phyloP scores from a whole-genome alignment of 2,888 invertebrate genomes.

The Alentia gelatinosa region DNA sequence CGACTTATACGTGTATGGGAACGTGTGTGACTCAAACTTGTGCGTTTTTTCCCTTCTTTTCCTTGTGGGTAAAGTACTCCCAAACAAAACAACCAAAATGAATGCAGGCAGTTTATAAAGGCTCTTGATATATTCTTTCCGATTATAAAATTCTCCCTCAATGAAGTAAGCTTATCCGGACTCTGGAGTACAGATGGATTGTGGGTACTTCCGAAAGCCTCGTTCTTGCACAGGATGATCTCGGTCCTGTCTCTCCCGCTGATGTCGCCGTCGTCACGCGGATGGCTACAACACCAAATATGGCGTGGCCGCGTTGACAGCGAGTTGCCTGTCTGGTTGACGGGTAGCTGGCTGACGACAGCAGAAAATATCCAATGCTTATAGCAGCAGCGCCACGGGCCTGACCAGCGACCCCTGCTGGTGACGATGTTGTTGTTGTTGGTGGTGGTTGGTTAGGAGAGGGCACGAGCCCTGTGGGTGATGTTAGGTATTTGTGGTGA shows the following conservation, averaged over 20 bases:
- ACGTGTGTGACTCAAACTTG: not conserved
- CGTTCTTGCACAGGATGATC: not conserved
- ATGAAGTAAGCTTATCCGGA: not conserved
- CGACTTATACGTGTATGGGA: not conserved
- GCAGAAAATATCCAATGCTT: not conserved
- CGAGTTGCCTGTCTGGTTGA: not conserved
- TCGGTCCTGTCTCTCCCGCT: not conserved
- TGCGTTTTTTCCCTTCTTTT: not conserved
- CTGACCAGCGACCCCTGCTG: no score
- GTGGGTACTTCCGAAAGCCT: not conserved
- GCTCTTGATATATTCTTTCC: not conserved
- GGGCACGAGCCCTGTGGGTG: not conserved
- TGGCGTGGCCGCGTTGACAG: not conserved
- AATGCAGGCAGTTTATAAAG: not conserved
- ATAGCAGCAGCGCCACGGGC: not conserved
- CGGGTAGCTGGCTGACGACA: not conserved
- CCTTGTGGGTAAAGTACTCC: not conserved
- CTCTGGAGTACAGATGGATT: not conserved
- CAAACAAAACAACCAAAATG: not conserved
- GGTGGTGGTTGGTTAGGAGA: not conserved
- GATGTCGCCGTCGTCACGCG: not conserved
- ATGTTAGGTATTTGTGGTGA: not conserved
- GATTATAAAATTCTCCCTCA: conserved; percentile 10
- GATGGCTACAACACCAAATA: not conserved
- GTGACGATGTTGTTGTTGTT: not conserved